Base-by-base conservation (phyloP, 1,140 invertebrate species). In the Lordiphosa clarofinis region DNA sequence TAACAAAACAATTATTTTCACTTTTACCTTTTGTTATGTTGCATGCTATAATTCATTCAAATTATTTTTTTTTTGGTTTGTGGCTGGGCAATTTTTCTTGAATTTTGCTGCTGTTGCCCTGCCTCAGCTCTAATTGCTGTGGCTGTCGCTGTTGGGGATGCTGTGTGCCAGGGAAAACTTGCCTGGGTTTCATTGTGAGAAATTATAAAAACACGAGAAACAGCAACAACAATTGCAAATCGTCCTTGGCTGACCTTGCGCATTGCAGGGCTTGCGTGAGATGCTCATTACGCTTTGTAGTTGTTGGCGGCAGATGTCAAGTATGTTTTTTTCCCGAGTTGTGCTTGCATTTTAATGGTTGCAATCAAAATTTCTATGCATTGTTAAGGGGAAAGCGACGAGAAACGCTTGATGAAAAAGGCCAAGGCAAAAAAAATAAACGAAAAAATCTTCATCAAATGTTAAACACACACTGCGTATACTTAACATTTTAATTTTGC, bases 321-420 rank as follows among this genome's bases (percentile, higher is more conserved):
- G 56, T 54, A 42, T 24, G 24, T 24, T 2, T 36, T 46, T 7
- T 52, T 57, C 31, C 12, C 36, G 37, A 49, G 28, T 13, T 65
- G 58, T 43, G 56, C 76, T 72, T 82, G 76, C 76, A 84, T 76
- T 82, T 82, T 82, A 82, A 82, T 82, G 73, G 68, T 61, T 73
- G 76, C 78, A 82, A 82, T 84, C 72, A 82, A 79, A 76, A 82
- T 76, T 82, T 69, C 42, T 65, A 73, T 84, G 76, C 78, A 81
- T 75, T 79, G 75, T 72, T 75, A 62, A 50, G 33, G 13, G 15
- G 10, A 47, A 54, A 66, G 63, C 56, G n/a, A n/a, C n/a, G n/a
- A n/a, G n/a, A n/a, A n/a, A n/a, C n/a, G n/a, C 49, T 40, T 36
- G 58, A 15, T 40, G 42, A 58, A 67, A 66, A 66, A 36, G 52